Evolutionary conservation across 1,140 invertebrate genomes (phyloP).

Genomic region (Macrostomum lignano): DNA sequence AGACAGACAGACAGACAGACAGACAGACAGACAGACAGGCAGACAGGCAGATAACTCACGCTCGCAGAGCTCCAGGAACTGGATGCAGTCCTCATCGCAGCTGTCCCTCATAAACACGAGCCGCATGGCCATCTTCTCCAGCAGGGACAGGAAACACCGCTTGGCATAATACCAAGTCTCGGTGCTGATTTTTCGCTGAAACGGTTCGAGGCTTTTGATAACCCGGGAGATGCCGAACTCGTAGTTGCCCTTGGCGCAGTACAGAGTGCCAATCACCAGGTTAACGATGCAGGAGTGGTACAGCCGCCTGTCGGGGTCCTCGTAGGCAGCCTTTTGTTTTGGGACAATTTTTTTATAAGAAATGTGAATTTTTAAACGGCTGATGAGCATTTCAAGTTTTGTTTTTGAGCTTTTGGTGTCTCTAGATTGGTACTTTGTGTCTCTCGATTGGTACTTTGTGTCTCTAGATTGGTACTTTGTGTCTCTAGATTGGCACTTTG

Average conservation of each 20-base stretch:
- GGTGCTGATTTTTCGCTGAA: conserved; percentile 68
- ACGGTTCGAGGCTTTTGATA: conserved; percentile 77
- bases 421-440: no score
- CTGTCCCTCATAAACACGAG: conserved; percentile 58
- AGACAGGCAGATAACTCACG: conserved; percentile 17
- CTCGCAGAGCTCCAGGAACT: conserved; percentile 67
- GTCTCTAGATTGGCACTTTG: no score
- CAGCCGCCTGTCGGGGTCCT: conserved; percentile 71
- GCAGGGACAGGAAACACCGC: conserved; percentile 60
- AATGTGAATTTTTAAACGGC: no score
- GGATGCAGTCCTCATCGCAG: conserved; percentile 58
- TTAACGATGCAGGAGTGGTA: conserved; percentile 96
- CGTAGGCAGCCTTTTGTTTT: conserved; percentile 46
- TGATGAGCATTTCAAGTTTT: no score
- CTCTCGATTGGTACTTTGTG: no score
- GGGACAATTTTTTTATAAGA: no score
- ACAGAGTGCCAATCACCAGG: conserved; percentile 80
- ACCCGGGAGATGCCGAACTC: conserved; percentile 93
- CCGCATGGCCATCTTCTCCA: conserved; percentile 68
- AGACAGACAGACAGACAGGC: no score
- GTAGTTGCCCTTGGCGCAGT: conserved; percentile 93
- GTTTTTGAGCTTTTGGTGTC: no score
- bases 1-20: no score
- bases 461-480: no score
- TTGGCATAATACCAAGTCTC: conserved; percentile 95